Evolutionary conservation across 2,888 invertebrate genomes (phyloP), one percentile per base, ranked within the genome.

Genomic region (Pristionchus maxplancki): DNA sequence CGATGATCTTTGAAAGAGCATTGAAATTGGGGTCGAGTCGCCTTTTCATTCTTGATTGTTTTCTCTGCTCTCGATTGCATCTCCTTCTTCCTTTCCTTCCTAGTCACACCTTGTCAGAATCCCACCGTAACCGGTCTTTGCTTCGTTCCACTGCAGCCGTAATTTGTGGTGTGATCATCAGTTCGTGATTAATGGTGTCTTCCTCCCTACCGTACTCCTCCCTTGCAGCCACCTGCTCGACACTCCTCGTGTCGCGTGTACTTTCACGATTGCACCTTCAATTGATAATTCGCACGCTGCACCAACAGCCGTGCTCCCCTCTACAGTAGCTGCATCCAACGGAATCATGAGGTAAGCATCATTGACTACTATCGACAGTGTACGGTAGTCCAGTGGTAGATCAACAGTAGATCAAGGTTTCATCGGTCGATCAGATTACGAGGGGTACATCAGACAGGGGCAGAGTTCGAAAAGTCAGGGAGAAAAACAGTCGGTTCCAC

Each of bases 241-340:
- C 82, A 83, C 82, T 34, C 53, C 50, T 50, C 50, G 82, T 83
- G 82, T 83, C 53, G 53, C 53, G 81, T 81, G 81, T 44, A 83
- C 82, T 9, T 83, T 83, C 82, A 83, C 82, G 53, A 83, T 83
- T 83, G 53, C 82, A 53, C 82, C 82, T 31, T 83, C 53, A 53
- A 83, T 53, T 31, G 82, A 83, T 20, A 83, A 83, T 24, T 83
- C 82, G 82, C 50, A 83, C 37, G 31, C 82, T 24, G 50, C 82
- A 13, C 48, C 44, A n/a, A 20, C 82, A 13, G 34, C 82, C 53
- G 50, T 31, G 20, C 82, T 34, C 24, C 20, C 53, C 31, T 34
- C 78, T 9, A 5, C 78, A n/a, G 37, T 40, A 48, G 78, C 20
- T 17, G 58, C 74, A 9, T 0, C 74, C 40, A 74, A 37, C 48